phyloP scores from a whole-genome alignment of 2,888 invertebrate genomes.

The Lagria hirta region DNA sequence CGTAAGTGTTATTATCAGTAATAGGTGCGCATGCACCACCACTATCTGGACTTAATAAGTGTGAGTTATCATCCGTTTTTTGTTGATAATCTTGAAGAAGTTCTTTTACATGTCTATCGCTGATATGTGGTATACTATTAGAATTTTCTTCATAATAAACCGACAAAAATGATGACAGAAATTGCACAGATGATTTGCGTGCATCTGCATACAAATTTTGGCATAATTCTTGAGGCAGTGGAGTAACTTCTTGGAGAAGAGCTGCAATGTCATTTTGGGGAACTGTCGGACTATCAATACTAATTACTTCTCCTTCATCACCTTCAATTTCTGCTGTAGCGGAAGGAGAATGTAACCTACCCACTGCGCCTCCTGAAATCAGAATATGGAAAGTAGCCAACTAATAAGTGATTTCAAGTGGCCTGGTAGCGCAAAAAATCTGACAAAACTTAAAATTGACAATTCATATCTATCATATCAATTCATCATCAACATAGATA shows the following conservation, averaged over 20 bases:
- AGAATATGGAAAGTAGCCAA: slow-evolving; percentile 2
- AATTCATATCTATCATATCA: no score
- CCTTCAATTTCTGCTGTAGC: slow-evolving; percentile 83
- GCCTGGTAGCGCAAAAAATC: no score
- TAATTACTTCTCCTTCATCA: slow-evolving; percentile 75
- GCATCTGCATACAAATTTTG: slow-evolving; percentile 38
- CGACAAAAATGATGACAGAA: slow-evolving; percentile 59
- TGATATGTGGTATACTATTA: slow-evolving; percentile 38
- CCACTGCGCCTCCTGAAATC: slow-evolving; percentile 58
- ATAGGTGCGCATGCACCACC: slow-evolving; percentile 27
- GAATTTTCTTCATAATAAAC: slow-evolving; percentile 62
- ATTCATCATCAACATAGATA: no score
- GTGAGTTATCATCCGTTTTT: slow-evolving; percentile 51
- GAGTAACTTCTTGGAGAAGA: slow-evolving; percentile 67
- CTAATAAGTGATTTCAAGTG: no score
- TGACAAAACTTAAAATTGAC: no score
- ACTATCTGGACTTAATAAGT: slow-evolving; percentile 14
- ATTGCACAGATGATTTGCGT: slow-evolving; percentile 45
- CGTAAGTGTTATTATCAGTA: slow-evolving; percentile 55
- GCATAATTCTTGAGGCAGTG: slow-evolving; percentile 54
- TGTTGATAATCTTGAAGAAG: slow-evolving; percentile 64
- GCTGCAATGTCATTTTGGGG: slow-evolving; percentile 71
- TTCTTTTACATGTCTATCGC: slow-evolving; percentile 63
- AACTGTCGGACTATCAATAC: slow-evolving; percentile 73
- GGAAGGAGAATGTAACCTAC: slow-evolving; percentile 59